Evolutionary conservation across 2,888 invertebrate species (phyloP).

Genomic region (Tenodera sinensis): DNA sequence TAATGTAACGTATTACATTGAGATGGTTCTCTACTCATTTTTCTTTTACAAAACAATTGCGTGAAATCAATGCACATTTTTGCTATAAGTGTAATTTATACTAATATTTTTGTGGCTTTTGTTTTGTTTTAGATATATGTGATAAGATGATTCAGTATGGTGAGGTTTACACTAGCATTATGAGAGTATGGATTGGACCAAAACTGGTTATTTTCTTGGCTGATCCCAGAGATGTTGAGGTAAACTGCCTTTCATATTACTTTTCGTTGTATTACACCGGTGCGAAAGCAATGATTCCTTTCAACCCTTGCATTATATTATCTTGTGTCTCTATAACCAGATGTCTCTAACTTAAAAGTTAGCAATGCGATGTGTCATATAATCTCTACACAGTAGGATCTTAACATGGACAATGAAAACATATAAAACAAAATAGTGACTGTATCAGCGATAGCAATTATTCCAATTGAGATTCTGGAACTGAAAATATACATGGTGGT

Average conservation of each 20-base stretch:
- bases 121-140: slow-evolving; percentile 63
- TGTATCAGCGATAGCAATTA: too few relatives aligned
- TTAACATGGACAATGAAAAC: too few relatives aligned
- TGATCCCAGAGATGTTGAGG: slow-evolving; percentile 74
- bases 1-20: too few relatives aligned
- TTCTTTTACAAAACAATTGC: too few relatives aligned
- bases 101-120: neutral
- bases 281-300: neutral
- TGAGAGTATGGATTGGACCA: slow-evolving; percentile 74
- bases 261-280: neutral
- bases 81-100: too few relatives aligned
- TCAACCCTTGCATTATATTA: neutral
- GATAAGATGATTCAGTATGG: slow-evolving; percentile 54
- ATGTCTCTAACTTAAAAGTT: neutral
- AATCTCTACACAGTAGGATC: too few relatives aligned
- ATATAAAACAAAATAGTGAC: too few relatives aligned
- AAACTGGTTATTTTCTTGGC: slow-evolving; percentile 69
- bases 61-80: too few relatives aligned
- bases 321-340: neutral
- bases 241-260: slow-evolving; percentile 38
- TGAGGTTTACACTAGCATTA: slow-evolving; percentile 53
- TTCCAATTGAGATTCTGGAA: too few relatives aligned
- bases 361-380: neutral
- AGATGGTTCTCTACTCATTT: too few relatives aligned
- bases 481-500: too few relatives aligned